A percentile compares a stretch with the other conserved stretches of the same genome.
Conservation (phyloP, 1,140 invertebrate species). For the Ganaspis sp. region DNA sequence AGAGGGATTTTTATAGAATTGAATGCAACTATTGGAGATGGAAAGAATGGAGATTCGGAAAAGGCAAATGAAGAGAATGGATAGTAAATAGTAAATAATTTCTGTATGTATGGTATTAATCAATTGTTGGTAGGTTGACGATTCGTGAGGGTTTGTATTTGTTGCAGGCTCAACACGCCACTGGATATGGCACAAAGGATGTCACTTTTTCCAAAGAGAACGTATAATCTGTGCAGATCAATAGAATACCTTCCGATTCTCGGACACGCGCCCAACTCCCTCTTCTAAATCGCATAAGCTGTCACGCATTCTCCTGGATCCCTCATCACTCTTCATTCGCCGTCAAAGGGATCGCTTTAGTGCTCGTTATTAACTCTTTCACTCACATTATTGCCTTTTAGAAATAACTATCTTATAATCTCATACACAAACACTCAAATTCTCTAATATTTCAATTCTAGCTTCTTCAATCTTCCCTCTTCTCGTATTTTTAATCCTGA, state of each 20-base stretch:
- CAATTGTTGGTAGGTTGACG: constrained; percentile 17
- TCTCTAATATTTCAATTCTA: neutral
- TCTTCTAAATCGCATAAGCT: constrained; percentile 34
- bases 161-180: neutral
- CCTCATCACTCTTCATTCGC: constrained; percentile 48
- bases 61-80: neutral
- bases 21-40: neutral
- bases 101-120: neutral
- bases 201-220: constrained; percentile 29
- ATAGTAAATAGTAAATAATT: neutral
- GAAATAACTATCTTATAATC: neutral
- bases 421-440: neutral
- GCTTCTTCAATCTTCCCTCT: neutral
- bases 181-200: constrained; percentile 19
- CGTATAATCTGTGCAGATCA: constrained; percentile 24
- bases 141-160: constrained; percentile 20
- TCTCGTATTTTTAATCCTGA: neutral
- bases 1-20: neutral
- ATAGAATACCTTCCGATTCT: constrained; percentile 27
- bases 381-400: constrained; percentile 9
- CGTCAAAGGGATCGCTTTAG: constrained; percentile 42
- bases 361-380: constrained; percentile 48
- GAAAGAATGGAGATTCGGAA: neutral
- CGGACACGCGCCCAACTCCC: constrained; percentile 19
- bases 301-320: constrained; percentile 34